Conservation (phyloP, 2,888 invertebrate genomes). For the Trachelus tabidus region DNA sequence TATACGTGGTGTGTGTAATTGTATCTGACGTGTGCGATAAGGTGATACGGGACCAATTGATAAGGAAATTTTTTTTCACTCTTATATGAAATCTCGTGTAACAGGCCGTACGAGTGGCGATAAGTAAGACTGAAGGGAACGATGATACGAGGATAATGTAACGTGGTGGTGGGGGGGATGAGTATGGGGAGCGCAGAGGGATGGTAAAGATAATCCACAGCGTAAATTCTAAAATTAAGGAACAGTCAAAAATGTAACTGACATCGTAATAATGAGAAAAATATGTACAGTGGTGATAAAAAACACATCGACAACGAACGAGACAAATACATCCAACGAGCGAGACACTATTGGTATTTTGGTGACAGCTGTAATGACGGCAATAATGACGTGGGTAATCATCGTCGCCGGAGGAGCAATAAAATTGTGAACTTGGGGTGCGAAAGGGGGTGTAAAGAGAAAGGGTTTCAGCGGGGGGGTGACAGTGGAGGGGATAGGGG, state of each 20-base stretch:
- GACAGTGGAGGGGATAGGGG: no score
- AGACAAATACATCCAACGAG: constrained; percentile 66
- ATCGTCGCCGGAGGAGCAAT: neutral
- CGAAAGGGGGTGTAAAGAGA: neutral
- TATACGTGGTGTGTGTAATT: constrained; percentile 39
- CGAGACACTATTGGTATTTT: constrained; percentile 62
- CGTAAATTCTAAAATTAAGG: constrained; percentile 34
- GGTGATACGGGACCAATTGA: constrained; percentile 1
- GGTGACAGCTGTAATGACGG: constrained; percentile 58
- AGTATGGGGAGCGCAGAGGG: neutral
- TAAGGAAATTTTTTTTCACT: neutral
- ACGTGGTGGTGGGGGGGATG: neutral
- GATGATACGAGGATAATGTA: neutral
- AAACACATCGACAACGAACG: constrained; percentile 66
- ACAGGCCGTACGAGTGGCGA: neutral
- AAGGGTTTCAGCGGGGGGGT: neutral
- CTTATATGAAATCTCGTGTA: neutral
- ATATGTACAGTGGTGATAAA: constrained; percentile 62
- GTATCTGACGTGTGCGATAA: constrained; percentile 41
- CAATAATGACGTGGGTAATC: neutral
- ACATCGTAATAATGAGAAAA: constrained; percentile 60
- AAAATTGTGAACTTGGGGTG: neutral
- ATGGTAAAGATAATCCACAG: constrained; percentile 26
- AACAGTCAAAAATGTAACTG: constrained; percentile 58
- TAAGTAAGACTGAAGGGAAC: neutral